A percentile compares a stretch with the other conserved stretches of the same genome.
Evolutionary conservation across 1,140 invertebrate genomes (phyloP).

Genomic region (Saxidomus purpurata): DNA sequence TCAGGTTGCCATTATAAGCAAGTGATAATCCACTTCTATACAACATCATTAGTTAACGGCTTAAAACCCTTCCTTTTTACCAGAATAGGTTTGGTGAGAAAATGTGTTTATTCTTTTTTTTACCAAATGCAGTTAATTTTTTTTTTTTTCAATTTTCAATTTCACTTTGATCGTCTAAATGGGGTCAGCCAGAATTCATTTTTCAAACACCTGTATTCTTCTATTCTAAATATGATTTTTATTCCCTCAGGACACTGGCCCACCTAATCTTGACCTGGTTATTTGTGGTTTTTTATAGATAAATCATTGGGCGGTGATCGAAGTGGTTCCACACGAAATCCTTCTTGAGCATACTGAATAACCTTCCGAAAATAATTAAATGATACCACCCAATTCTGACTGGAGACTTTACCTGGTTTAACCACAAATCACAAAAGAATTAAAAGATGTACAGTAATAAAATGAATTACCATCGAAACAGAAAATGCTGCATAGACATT

Average conservation of each 20-base stretch:
- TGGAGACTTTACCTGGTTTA: background rate
- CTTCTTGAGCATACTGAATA: background rate
- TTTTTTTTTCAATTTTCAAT: background rate
- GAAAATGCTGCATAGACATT: no score
- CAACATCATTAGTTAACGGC: background rate
- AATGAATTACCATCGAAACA: no score
- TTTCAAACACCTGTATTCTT: background rate
- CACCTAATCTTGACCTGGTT: background rate
- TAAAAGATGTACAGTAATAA: no score
- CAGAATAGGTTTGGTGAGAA: background rate
- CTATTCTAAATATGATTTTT: background rate
- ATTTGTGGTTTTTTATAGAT: background rate
- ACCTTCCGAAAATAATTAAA: background rate
- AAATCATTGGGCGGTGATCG: background rate
- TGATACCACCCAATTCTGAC: background rate
- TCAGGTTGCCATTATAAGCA: background rate
- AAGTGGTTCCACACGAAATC: background rate
- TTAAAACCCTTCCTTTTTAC: background rate
- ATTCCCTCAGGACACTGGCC: background rate
- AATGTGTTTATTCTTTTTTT: background rate
- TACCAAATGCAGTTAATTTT: no score
- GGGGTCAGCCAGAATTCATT: background rate
- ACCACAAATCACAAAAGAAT: no score
- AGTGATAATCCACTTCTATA: background rate
- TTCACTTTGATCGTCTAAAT: conserved; percentile 4